These are phyloP conservation scores for Glandiceps talaboti DNA, from an alignment of 53 echinoderm and acorn worm species.

Conservation along the genomic window DNA sequence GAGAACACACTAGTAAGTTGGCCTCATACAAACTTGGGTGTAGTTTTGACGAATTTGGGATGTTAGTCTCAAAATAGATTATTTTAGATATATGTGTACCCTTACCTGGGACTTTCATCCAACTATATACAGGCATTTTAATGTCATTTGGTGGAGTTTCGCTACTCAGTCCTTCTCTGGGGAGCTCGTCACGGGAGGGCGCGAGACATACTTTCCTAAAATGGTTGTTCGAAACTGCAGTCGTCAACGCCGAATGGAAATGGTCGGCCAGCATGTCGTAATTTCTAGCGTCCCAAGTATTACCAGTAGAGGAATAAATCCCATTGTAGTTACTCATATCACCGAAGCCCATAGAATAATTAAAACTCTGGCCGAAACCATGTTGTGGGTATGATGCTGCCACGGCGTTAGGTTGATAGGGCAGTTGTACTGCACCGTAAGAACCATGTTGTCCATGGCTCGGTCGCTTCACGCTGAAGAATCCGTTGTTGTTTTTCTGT, in stretches of 20 bases:
- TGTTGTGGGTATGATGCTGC: background rate
- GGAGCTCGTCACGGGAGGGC: background rate
- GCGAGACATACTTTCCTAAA: background rate
- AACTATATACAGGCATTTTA: conserved; percentile 81
- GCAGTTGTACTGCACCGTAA: background rate
- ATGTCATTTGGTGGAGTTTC: background rate
- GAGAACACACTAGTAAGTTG: no score
- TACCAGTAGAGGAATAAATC: background rate
- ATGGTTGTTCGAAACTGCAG: background rate
- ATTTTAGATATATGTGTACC: no score
- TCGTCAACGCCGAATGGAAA: background rate
- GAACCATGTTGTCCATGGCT: background rate
- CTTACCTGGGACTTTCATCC: conserved; percentile 99
- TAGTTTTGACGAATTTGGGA: no score
- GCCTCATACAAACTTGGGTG: no score
- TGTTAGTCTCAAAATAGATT: no score
- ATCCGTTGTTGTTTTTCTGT: background rate
- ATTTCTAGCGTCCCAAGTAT: background rate
- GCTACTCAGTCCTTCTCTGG: background rate
- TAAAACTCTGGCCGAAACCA: background rate
- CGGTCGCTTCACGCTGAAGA: background rate
- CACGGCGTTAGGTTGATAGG: background rate
- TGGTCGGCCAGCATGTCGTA: background rate
- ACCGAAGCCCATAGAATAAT: background rate
- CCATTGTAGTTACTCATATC: background rate